A percentile compares a stretch with the other conserved stretches of the same genome.
These are phyloP conservation scores for Synchiropus splendidus DNA, from an alignment of 2,113 vertebrate species.

Conservation along the genomic window DNA sequence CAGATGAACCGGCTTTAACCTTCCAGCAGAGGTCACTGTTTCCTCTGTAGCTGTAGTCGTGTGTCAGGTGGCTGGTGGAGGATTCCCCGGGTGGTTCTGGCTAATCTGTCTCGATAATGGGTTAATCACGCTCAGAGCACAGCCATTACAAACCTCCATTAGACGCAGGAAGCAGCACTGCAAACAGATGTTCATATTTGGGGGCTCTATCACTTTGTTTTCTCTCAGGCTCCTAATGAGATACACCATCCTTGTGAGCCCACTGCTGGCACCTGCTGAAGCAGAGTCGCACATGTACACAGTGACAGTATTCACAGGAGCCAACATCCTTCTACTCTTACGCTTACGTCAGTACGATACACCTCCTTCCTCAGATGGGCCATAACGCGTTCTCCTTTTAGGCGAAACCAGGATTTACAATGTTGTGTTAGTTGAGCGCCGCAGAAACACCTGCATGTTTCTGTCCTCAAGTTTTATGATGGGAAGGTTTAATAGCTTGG, in stretches of 20 bases:
- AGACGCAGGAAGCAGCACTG: constrained; percentile 30
- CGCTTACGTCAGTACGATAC: constrained; percentile 15
- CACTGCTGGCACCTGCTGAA: constrained; percentile 3
- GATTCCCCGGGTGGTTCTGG: constrained; percentile 15
- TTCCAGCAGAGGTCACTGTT: constrained; percentile 53
- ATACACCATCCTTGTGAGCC: too few relatives aligned
- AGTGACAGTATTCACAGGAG: constrained; percentile 1
- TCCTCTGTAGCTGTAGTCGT: constrained; percentile 5
- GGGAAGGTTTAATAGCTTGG: constrained; percentile 35
- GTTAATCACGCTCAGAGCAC: constrained; percentile 1
- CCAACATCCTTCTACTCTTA: constrained; percentile 9
- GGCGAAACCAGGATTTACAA: constrained; percentile 47
- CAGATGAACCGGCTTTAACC: too few relatives aligned
- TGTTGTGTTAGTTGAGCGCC: constrained; percentile 13
- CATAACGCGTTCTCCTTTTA: constrained; percentile 22
- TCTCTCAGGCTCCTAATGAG: constrained; percentile 12
- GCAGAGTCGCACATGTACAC: constrained; percentile 15
- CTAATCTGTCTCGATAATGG: constrained; percentile 7
- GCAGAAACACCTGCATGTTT: constrained; percentile 61
- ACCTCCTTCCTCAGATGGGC: constrained; percentile 10
- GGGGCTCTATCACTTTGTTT: constrained; percentile 4
- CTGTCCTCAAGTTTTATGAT: constrained; percentile 33
- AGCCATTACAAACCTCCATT: constrained; percentile 37
- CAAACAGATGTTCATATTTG: constrained; percentile 1
- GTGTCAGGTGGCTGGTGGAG: background rate